Conservation (phyloP, 2,888 invertebrate species). For the Brachylomia viminalis region DNA sequence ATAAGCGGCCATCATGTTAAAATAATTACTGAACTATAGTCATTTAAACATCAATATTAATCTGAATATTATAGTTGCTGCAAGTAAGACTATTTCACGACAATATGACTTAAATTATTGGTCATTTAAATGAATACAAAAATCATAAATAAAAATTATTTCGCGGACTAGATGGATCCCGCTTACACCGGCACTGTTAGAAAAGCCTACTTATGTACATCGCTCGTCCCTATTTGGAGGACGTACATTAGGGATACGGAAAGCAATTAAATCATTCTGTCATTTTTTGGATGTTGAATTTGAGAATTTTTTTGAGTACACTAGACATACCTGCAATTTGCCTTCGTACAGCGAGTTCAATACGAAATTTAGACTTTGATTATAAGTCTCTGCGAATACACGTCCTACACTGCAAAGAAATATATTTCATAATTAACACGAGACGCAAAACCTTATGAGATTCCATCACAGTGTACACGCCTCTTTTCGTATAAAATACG, state of each 20-base stretch:
- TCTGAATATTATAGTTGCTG: neutral
- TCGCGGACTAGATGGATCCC: too few species aligned
- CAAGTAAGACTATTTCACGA: neutral
- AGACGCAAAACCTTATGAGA: neutral
- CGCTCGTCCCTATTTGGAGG: neutral
- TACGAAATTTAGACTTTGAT: slow-evolving; percentile 33
- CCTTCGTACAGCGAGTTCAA: slow-evolving; percentile 68
- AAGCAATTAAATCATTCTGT: neutral
- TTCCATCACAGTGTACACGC: neutral
- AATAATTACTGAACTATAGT: neutral
- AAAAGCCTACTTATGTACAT: neutral
- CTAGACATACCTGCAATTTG: slow-evolving; percentile 73
- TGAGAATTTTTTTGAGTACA: neutral
- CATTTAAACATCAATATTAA: too few species aligned
- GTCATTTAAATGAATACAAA: neutral
- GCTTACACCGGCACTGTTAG: too few species aligned
- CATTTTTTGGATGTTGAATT: neutral
- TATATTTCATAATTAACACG: neutral
- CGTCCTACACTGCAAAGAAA: slow-evolving; percentile 62
- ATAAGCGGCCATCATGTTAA: neutral
- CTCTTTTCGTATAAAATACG: neutral
- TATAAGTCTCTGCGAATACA: slow-evolving; percentile 35
- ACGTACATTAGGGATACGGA: neutral
- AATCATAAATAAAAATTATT: too few species aligned
- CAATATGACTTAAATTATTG: too few species aligned